Evolutionary conservation across 2,797 vertebrate genomes (phyloP).

Genomic region (Fistularia commersonii): DNA sequence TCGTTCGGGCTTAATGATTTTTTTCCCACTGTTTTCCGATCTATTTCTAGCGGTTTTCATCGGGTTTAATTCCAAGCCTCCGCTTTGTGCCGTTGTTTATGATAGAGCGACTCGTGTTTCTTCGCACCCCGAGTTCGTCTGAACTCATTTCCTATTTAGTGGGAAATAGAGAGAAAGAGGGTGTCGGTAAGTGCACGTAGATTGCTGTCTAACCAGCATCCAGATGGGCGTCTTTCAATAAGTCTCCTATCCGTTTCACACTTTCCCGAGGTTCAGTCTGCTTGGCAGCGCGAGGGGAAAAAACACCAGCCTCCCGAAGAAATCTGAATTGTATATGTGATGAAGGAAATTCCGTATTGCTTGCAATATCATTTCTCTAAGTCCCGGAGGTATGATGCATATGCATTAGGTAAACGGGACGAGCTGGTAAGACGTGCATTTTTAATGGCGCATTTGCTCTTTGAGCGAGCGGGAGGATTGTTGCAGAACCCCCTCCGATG

Average conservation of each 20-base stretch:
- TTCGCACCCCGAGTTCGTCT: slow-evolving; percentile 36
- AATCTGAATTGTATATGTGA: slow-evolving; percentile 73
- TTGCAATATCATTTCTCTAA: slow-evolving; percentile 65
- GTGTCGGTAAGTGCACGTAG: slow-evolving; percentile 46
- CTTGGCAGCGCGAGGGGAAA: slow-evolving; percentile 30
- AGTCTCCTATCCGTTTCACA: slow-evolving; percentile 63
- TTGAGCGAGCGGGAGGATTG: slow-evolving; percentile 68
- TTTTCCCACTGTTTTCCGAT: slow-evolving; percentile 44
- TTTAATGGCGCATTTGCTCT: slow-evolving; percentile 78
- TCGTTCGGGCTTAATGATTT: slow-evolving; percentile 62
- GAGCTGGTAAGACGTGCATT: slow-evolving; percentile 74
- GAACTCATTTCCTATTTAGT: slow-evolving; percentile 54
- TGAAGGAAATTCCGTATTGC: slow-evolving; percentile 63
- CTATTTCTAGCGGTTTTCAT: slow-evolving; percentile 66
- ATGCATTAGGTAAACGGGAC: slow-evolving; percentile 76
- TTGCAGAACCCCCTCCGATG: slow-evolving; percentile 53
- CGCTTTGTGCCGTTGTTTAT: slow-evolving; percentile 30
- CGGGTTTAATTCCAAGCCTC: slow-evolving; percentile 44
- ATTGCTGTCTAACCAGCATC: slow-evolving; percentile 55
- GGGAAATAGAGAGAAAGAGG: slow-evolving; percentile 23
- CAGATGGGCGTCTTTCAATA: slow-evolving; percentile 72
- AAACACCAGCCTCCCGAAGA: slow-evolving; percentile 47
- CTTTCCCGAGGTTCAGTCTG: slow-evolving; percentile 62
- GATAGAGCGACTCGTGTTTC: slow-evolving; percentile 46
- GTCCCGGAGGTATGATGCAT: slow-evolving; percentile 77